phyloP scores from a whole-genome alignment of 2,888 invertebrate species.

The Drosophila merina region DNA sequence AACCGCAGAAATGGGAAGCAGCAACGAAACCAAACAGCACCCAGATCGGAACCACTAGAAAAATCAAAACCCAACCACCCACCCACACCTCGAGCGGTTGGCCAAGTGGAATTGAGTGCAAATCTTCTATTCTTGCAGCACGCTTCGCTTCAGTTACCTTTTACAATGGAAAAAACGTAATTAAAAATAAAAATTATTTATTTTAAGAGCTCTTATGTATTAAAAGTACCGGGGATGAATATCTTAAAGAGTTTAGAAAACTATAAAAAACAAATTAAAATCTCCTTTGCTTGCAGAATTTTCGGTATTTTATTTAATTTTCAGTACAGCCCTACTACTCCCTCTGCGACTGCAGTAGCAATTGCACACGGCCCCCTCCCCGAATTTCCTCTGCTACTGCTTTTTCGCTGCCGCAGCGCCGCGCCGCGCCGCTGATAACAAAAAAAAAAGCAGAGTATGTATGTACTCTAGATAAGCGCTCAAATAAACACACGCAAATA shows the following conservation, averaged over 20 bases:
- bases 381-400: conserved; percentile 1
- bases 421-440: conserved; percentile 44
- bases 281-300: no score
- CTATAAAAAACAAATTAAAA: no score
- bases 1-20: conserved; percentile 28
- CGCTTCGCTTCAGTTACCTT: conserved; percentile 76
- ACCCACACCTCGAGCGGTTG: conserved; percentile 34
- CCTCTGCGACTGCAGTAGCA: conserved; percentile 13
- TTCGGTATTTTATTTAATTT: no score
- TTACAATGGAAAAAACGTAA: conserved; percentile 54
- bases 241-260: no score
- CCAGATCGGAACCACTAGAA: conserved; percentile 38
- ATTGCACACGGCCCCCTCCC: conserved; percentile 19
- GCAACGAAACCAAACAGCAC: conserved; percentile 24
- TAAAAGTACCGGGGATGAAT: no score
- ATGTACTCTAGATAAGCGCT: conserved; percentile 50
- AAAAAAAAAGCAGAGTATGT: conserved; percentile 47
- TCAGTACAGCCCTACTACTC: not conserved
- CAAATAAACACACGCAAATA: conserved; percentile 19
- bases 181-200: no score
- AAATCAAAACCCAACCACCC: conserved; percentile 32
- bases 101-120: conserved; percentile 46
- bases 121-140: conserved; percentile 40
- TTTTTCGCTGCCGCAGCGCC: conserved; percentile 20
- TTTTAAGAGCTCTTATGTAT: no score